Evolutionary conservation across 2,888 invertebrate genomes (phyloP).

Genomic region (Cataglyphis cursor): DNA sequence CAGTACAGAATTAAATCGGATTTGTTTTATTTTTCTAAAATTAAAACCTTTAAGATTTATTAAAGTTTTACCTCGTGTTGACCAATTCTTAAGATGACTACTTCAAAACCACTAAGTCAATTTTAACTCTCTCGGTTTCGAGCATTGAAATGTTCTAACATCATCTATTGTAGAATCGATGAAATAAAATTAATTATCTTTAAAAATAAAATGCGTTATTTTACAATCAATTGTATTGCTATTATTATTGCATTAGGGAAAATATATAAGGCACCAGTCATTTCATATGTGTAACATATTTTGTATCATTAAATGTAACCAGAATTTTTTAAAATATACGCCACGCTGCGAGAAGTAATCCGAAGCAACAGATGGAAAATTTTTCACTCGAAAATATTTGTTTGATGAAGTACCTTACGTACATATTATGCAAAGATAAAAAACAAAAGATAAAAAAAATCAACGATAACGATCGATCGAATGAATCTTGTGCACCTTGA

Average conservation of each 20-base stretch:
- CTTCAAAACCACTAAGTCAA: neutral
- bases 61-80: neutral
- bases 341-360: neutral
- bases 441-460: constrained; percentile 40
- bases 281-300: neutral
- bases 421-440: constrained; percentile 10
- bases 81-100: neutral
- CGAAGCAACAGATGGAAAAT: neutral
- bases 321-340: neutral
- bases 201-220: too few relatives aligned
- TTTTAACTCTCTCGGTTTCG: neutral
- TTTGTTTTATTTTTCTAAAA: neutral
- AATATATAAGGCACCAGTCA: neutral
- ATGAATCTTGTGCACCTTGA: constrained; percentile 55
- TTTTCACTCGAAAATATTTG: neutral
- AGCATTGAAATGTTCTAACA: neutral
- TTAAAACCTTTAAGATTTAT: neutral
- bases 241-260: too few relatives aligned
- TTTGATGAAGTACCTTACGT: constrained; percentile 7
- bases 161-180: neutral
- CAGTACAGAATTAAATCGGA: neutral
- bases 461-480: constrained; percentile 57
- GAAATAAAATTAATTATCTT: too few relatives aligned
- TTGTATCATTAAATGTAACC: neutral
- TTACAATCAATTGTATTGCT: too few relatives aligned